Evolutionary conservation across 2,797 vertebrate species (phyloP), one percentile per base, ranked within the genome.

Genomic region (Lutjanus argentimaculatus): DNA sequence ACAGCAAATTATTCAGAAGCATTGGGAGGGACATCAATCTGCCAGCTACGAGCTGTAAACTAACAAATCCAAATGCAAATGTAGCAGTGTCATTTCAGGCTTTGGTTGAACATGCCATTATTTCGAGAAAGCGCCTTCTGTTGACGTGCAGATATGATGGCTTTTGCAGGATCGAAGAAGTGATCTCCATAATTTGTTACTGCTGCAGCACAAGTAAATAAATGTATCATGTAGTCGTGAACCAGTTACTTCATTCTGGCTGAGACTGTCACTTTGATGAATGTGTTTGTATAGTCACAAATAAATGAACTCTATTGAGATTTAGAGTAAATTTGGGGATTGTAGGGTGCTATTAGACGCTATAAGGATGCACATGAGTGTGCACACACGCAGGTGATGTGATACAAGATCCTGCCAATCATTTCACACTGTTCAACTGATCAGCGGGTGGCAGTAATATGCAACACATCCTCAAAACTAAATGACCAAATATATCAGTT

Each of bases 11-110:
- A 70, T 52, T 30, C 25, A 30, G 25, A 30, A 53, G 48, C 40
- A 21, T 49, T 25, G 67, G 19, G 8, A 11, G 8, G 52, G 11
- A 53, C 53, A 45, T 52, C 56, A 48, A 8, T 57, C 52, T 46
- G 69, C 40, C 51, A 56, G 56, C 74, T 48, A 14, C 17, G 14
- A 21, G 30, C 42, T 46, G 17, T 21, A 12, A 67, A 58, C 21
- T n/a, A 79, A 66, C 13, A 45, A 53, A 65, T 53, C 52, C 61
- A 40, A 70, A 61, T 59, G 55, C 59, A 56, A 49, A 69, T 69
- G 70, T 22, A 46, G 4, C 19, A 9, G 49, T 68, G 55, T 19
- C 21, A 59, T 69, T 69, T 75, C 21, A 19, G 46, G 46, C 46
- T 72, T 22, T 62, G 51, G 48, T 14, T 30, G 19, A 25, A 45